Conservation (phyloP, 2,113 vertebrate genomes). For the Nothoprocta pentlandii region DNA sequence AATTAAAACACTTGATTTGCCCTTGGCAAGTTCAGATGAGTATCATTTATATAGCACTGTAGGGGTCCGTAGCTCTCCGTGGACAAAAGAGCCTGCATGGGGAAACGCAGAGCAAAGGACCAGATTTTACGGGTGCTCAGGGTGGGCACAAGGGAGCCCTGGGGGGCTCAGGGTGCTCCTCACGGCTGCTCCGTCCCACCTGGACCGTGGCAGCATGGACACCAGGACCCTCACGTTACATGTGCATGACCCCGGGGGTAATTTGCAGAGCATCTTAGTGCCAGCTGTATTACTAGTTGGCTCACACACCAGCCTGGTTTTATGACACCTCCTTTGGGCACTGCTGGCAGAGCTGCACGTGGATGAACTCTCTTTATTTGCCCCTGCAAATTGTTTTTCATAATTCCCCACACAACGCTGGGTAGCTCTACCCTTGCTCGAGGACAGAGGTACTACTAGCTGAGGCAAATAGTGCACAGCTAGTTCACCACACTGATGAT, state of each 20-base stretch:
- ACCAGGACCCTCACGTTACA: fast-evolving
- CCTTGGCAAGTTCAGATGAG: slow-evolving; percentile 44
- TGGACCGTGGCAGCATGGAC: fast-evolving
- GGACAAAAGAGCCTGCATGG: not conserved
- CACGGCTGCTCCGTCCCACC: not conserved
- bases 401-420: not conserved
- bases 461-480: not conserved
- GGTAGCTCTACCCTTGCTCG: not conserved
- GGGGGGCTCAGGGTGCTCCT: not conserved
- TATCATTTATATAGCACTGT: slow-evolving; percentile 3
- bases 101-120: not conserved
- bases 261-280: not conserved
- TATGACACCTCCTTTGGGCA: not conserved
- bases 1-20: slow-evolving; percentile 65
- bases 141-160: fast-evolving
- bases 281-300: not conserved
- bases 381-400: not conserved
- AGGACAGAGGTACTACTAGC: not conserved
- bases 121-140: not conserved
- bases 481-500: not conserved
- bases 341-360: not conserved
- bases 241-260: fast-evolving
- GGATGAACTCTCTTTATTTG: not conserved
- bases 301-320: not conserved
- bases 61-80: not conserved